Percentiles rank a stretch among this genome's conserved stretches.
Evolutionary conservation across 2,888 invertebrate genomes (phyloP).

Genomic region (Dryomyza anilis): DNA sequence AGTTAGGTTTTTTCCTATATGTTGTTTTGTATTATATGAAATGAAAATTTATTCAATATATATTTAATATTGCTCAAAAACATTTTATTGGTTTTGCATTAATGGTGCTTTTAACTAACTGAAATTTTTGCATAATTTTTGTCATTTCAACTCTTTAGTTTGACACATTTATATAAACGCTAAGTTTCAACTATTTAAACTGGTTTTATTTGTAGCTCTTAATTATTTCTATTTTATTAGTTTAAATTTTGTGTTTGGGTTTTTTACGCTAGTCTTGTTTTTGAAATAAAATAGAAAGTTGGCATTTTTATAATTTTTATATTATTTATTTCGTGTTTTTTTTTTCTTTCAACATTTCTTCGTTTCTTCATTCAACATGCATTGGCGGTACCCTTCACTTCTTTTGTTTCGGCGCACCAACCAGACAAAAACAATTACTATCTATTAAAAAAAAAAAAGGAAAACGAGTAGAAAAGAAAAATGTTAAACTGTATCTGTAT

Average conservation of each 20-base stretch:
- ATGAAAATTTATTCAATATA: too few relatives aligned
- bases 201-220: background rate
- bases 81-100: too few relatives aligned
- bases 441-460: background rate
- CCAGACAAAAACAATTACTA: background rate
- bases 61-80: background rate
- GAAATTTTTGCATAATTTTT: background rate
- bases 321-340: background rate
- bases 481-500: background rate
- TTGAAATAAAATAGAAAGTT: slow-evolving; percentile 23
- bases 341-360: too few relatives aligned
- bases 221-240: background rate
- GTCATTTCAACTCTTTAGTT: background rate
- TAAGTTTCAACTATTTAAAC: background rate
- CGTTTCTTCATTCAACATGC: background rate
- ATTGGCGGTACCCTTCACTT: slow-evolving; percentile 10
- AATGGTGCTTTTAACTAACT: too few relatives aligned
- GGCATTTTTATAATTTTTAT: background rate
- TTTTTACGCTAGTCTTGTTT: background rate
- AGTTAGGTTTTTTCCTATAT: background rate
- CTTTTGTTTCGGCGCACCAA: background rate
- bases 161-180: too few relatives aligned
- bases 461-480: background rate
- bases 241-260: background rate
- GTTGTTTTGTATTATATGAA: background rate